Evolutionary conservation across 2,113 vertebrate species (phyloP).

Genomic region (Chitala chitala): DNA sequence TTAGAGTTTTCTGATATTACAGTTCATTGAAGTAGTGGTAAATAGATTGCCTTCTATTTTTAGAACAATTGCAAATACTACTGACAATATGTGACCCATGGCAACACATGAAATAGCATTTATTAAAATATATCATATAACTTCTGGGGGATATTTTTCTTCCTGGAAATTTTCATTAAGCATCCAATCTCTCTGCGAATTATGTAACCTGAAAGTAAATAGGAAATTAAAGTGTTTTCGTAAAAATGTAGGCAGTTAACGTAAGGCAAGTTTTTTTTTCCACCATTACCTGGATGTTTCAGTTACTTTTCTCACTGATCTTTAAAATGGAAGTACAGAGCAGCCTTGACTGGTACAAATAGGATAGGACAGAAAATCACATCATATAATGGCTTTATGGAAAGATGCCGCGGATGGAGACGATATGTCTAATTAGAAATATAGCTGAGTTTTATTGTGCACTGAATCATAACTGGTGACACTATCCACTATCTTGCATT

Average conservation of each 20-base stretch:
- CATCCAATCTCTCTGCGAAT: not conserved
- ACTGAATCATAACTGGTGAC: not conserved
- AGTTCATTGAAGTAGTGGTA: not conserved
- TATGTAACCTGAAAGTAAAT: not conserved
- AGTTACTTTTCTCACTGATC: not conserved
- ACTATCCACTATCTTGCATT: not conserved
- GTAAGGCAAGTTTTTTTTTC: not conserved
- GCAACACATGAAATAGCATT: constrained; percentile 1
- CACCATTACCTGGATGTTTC: not conserved
- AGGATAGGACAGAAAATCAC: not conserved
- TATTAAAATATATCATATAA: constrained; percentile 7
- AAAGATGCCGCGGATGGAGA: not conserved
- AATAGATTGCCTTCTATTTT: not conserved
- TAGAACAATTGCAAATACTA: not conserved
- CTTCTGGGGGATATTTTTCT: not conserved
- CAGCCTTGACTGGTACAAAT: too few relatives aligned
- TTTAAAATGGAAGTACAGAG: not conserved
- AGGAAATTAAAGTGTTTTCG: not conserved
- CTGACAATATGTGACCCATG: not conserved
- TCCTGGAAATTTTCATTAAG: not conserved
- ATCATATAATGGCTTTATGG: not conserved
- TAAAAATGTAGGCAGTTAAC: not conserved
- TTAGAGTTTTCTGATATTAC: not conserved
- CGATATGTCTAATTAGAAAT: not conserved
- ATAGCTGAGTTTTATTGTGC: not conserved